Base-by-base conservation (phyloP, 2,113 vertebrate species). In the Semnornis frantzii region DNA sequence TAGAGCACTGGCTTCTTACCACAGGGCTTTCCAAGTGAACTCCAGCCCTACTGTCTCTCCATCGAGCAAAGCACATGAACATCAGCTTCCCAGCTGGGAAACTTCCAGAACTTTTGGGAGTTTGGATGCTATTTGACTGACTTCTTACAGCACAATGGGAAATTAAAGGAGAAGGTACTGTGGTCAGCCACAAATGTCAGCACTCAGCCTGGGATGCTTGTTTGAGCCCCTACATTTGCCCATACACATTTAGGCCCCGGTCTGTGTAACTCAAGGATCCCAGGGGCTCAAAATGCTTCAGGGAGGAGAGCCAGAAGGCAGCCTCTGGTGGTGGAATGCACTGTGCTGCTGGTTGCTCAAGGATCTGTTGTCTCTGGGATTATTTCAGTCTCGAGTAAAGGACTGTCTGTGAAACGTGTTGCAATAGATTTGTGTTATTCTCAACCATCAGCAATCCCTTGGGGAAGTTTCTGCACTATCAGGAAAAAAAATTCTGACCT, bases 11-110 rank as follows among this genome's bases (percentile, higher is more conserved):
- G 27, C 66, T 89, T 39, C 63, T 72, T 44, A 76, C 74, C 59
- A 73, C 2, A 0, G 54, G 68, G 30, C n/a, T 82, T 62, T 64
- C 48, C 23, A 1, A 16, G 30, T 0, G 0, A 75, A 66, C 39
- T 31, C 63, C 70, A 90, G 73, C 58, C 23, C n/a, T 23, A 15
- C 4, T 24, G 33, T 17, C 80, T 90, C 46, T 27, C 80, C 7
- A 18, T 16, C 8, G 39, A 84, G 7, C 37, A 90, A 94, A 62
- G 42, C 84, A 76, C 46, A 33, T 33, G 18, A 76, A 92, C 91
- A 59, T 31, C 21, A 10, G 3, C 21, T 71, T 65, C 23, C 18
- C 62, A 74, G 2, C 66, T 63, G 37, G 28, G 48, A 83, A 76
- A 15, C 27, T 69, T 79, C 23, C 50, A 85, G 63, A 90, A 73